Evolutionary conservation across 2,888 invertebrate genomes (phyloP).

Genomic region (Acanthopleura granulata): DNA sequence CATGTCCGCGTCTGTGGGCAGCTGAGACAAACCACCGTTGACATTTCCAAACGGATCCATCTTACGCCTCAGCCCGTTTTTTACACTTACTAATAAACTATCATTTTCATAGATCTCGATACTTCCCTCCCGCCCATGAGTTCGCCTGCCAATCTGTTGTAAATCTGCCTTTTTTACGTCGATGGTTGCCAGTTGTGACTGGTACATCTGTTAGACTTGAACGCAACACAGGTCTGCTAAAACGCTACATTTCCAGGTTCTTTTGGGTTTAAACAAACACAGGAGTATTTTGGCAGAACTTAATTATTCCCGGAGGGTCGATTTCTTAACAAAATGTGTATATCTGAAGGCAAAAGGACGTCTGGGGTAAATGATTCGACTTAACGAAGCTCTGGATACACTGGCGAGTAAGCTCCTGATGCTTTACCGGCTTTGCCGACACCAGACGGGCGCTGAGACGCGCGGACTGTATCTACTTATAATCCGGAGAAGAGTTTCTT

Average conservation of each 20-base stretch:
- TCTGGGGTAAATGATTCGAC: no score
- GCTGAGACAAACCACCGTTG: not conserved
- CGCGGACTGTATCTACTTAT: not conserved
- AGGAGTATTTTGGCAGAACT: not conserved
- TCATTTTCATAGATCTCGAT: conserved; percentile 3
- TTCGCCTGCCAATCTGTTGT: not conserved
- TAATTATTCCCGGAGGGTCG: not conserved
- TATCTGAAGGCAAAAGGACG: no score
- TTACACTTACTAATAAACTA: not conserved
- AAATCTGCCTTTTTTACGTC: not conserved
- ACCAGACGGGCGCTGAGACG: not conserved
- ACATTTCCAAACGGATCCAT: not conserved
- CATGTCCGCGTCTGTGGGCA: not conserved
- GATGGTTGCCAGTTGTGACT: conserved; percentile 1
- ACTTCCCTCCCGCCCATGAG: not conserved
- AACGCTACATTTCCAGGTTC: conserved; percentile 15
- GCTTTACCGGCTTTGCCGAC: no score
- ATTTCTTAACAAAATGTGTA: no score
- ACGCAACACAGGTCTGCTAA: conserved; percentile 7
- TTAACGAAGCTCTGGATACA: no score
- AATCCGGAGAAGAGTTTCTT: not conserved
- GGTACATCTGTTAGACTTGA: not conserved
- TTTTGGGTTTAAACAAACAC: conserved; percentile 10
- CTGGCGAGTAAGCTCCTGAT: no score
- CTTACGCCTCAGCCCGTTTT: not conserved